These are phyloP conservation scores for Gymnopithys bicolor DNA, from an alignment of 2,797 vertebrate species.

Conservation along the genomic window DNA sequence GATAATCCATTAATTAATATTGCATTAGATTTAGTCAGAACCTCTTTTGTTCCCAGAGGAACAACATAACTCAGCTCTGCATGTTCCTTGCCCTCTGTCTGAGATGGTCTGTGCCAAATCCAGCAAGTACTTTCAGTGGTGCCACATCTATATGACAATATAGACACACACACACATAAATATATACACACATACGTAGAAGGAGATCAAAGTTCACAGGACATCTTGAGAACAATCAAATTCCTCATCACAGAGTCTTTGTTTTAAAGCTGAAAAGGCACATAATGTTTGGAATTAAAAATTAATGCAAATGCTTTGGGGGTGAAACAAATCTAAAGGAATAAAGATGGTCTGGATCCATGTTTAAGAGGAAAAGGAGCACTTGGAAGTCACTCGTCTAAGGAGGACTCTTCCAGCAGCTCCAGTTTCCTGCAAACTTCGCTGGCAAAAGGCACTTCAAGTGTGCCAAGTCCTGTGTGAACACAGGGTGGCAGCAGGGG, in stretches of 20 bases:
- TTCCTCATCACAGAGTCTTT: background rate
- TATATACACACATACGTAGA: background rate
- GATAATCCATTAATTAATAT: background rate
- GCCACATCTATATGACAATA: background rate
- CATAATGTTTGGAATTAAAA: background rate
- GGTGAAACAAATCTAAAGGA: rapidly evolving
- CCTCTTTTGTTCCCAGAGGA: background rate
- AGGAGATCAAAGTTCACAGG: background rate
- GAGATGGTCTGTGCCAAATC: background rate
- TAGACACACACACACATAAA: background rate
- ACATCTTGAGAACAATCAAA: background rate
- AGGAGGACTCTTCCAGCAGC: background rate
- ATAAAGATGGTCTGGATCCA: background rate
- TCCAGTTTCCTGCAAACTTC: background rate
- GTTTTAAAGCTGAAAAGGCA: background rate
- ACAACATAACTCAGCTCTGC: background rate
- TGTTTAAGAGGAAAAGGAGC: background rate
- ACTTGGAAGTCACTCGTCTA: rapidly evolving
- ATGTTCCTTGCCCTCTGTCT: background rate
- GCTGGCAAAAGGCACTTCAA: background rate
- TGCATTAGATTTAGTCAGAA: background rate
- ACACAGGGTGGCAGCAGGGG: conserved; percentile 70
- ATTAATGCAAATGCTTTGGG: background rate
- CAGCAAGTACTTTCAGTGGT: background rate
- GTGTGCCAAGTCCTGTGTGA: background rate